These are phyloP conservation scores for Ceriagrion tenellum DNA, from an alignment of 2,888 invertebrate species.

Conservation along the genomic window DNA sequence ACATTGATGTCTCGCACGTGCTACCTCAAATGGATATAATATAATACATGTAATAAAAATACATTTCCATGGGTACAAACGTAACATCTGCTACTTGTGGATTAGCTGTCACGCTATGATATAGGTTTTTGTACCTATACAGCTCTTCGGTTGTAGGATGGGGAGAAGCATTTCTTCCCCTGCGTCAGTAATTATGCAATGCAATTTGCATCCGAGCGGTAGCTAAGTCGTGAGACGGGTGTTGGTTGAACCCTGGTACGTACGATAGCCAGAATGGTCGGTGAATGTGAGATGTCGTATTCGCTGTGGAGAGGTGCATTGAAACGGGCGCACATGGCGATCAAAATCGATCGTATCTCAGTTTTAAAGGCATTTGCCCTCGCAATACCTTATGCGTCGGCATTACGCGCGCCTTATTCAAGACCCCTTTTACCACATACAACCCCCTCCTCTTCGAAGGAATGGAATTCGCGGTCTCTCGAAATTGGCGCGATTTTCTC, in stretches of 20 bases:
- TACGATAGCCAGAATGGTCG: not conserved
- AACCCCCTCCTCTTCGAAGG: not conserved
- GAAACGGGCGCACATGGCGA: not conserved
- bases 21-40: too few species aligned
- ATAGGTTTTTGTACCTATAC: too few species aligned
- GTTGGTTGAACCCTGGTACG: not conserved
- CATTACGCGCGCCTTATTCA: not conserved
- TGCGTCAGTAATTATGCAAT: not conserved
- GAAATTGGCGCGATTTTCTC: conserved; percentile 6
- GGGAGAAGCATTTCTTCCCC: not conserved
- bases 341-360: not conserved
- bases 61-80: too few species aligned
- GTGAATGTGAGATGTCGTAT: not conserved
- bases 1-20: too few species aligned
- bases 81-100: too few species aligned
- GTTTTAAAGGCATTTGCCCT: not conserved
- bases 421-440: not conserved
- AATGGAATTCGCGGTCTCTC: not conserved
- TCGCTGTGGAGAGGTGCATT: not conserved
- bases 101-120: too few species aligned
- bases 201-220: not conserved
- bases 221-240: not conserved
- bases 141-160: too few species aligned
- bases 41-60: too few species aligned
- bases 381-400: not conserved